Base-by-base conservation (phyloP, 2,797 vertebrate genomes). In the Sebastes taczanowskii region DNA sequence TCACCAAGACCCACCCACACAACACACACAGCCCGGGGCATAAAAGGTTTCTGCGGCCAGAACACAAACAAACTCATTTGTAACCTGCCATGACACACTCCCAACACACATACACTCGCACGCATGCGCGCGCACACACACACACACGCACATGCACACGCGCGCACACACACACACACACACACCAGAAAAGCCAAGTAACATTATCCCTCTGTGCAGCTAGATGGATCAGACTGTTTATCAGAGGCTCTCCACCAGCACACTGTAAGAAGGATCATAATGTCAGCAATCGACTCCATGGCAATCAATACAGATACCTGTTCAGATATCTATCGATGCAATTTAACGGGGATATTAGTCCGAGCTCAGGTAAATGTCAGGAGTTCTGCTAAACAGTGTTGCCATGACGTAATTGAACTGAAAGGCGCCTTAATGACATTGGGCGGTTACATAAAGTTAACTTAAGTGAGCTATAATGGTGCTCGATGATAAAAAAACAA, bases 1-100 rank as follows among this genome's bases (percentile, higher is more conserved):
- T 91, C 86, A 91, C 86, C 90, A 89, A 91, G 91, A 92, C 90
- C 89, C 92, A 93, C 92, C 89, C 90, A 93, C 92, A 92, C 93
- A 95, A 94, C 91, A 92, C 94, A 93, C 91, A 93, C 83, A 91
- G 93, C 92, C 90, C 65, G 27, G 89, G 92, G 94, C 94, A 92
- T 86, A 81, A 91, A 92, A 93, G 91, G 90, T 93, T 92, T 92
- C 90, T 91, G 92, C 80, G 90, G 92, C 92, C 91, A 89, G 86
- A 92, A 92, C 92, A 91, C 94, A 94, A 94, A 94, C 93, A 95
- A 94, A 95, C 93, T 93, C 92, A 95, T 94, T 94, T 94, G 91
- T 94, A 93, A 94, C 91, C 93, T 93, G 91, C 92, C 93, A 92
- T 78, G 81, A 88, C 87, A 90, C 87, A 88, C 84, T 78, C 88